Evolutionary conservation across 2,113 vertebrate species (phyloP).

Genomic region (Apistogramma diplotaenia): DNA sequence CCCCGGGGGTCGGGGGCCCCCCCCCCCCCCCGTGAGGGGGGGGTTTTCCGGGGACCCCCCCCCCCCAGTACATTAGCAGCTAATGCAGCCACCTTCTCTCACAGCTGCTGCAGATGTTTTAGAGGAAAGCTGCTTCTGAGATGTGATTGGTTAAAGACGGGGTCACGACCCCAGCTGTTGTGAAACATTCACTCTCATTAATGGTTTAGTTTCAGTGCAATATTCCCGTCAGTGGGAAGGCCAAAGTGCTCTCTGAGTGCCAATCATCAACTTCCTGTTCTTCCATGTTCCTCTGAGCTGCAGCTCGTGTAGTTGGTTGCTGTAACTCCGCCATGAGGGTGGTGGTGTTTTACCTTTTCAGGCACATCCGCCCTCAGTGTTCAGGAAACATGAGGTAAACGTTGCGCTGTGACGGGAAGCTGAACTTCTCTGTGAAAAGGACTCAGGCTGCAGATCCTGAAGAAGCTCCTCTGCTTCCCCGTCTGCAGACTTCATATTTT

Average conservation of each 20-base stretch:
- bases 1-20: too few species aligned
- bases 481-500: too few species aligned
- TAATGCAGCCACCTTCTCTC: not conserved
- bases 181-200: not conserved
- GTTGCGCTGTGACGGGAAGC: too few species aligned
- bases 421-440: too few species aligned
- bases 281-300: not conserved
- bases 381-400: not conserved
- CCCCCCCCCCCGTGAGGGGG: too few species aligned
- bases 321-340: not conserved
- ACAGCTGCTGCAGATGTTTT: not conserved
- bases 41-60: too few species aligned
- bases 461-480: too few species aligned
- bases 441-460: too few species aligned
- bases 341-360: not conserved
- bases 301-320: not conserved
- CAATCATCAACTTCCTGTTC: not conserved
- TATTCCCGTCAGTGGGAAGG: slow-evolving; percentile 5
- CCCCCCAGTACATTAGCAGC: not conserved
- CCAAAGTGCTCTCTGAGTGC: slow-evolving; percentile 35
- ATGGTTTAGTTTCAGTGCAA: slow-evolving; percentile 9
- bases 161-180: not conserved
- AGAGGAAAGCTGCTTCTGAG: not conserved
- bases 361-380: too few species aligned
- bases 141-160: not conserved